phyloP scores from a whole-genome alignment of 2,113 vertebrate genomes.

The Neodon shergylaensis region DNA sequence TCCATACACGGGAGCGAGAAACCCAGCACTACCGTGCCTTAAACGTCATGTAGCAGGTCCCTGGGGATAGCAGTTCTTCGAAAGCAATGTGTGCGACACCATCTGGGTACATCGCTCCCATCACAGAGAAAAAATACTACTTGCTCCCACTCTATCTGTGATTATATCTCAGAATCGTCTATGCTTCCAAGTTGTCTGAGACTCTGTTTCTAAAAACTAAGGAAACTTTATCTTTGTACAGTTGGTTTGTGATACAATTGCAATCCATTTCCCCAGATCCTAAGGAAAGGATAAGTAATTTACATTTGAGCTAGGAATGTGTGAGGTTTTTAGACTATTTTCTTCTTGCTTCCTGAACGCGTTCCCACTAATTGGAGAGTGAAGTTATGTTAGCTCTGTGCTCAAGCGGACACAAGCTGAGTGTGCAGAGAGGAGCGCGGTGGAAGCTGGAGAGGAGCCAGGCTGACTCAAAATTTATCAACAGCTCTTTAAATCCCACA shows the following conservation, averaged over 20 bases:
- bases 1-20: background rate
- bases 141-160: background rate
- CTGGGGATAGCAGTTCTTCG: slow-evolving; percentile 54
- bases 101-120: slow-evolving; percentile 22
- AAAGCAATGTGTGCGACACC: slow-evolving; percentile 47
- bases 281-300: slow-evolving; percentile 56
- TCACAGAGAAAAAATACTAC: background rate
- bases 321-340: slow-evolving; percentile 44
- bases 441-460: slow-evolving; percentile 46
- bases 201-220: slow-evolving; percentile 54
- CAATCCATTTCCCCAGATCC: slow-evolving; percentile 64
- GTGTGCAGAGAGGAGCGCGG: slow-evolving; percentile 37
- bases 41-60: background rate
- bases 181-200: slow-evolving; percentile 32
- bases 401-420: slow-evolving; percentile 44
- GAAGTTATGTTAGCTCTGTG: slow-evolving; percentile 48
- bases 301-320: slow-evolving; percentile 43
- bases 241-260: slow-evolving; percentile 58
- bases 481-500: slow-evolving; percentile 32
- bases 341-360: slow-evolving; percentile 37
- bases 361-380: slow-evolving; percentile 47
- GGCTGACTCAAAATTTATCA: slow-evolving; percentile 50
- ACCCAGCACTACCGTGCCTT: background rate
- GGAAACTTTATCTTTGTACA: slow-evolving; percentile 54
- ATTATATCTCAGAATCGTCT: slow-evolving; percentile 5